Percentiles rank a stretch among this genome's conserved stretches.
Conservation (phyloP, 2,797 vertebrate genomes). For the Phaenicophaeus curvirostris region DNA sequence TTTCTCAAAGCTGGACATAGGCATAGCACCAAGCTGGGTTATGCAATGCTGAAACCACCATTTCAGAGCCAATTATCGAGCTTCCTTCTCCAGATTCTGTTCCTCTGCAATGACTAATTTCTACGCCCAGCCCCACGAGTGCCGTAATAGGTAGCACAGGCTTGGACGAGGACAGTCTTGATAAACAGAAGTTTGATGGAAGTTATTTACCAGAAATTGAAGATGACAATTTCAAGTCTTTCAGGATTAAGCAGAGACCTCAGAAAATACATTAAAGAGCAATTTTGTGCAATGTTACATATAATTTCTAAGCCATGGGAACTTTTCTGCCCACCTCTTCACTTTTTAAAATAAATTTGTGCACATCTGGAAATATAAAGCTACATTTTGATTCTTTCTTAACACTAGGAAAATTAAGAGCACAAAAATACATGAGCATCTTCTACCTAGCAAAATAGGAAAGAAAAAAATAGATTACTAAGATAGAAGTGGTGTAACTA, state of each 20-base stretch:
- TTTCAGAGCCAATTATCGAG: slow-evolving; percentile 13
- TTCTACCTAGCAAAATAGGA: background rate
- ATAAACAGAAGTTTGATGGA: background rate
- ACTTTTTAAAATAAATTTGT: background rate
- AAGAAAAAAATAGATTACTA: background rate
- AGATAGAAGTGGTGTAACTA: background rate
- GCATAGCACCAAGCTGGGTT: background rate
- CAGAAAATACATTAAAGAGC: background rate
- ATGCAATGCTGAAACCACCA: background rate
- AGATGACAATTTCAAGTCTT: background rate
- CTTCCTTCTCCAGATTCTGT: background rate
- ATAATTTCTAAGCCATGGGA: background rate
- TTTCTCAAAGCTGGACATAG: background rate
- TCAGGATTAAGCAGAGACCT: slow-evolving; percentile 27
- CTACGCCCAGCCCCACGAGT: background rate
- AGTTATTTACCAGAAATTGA: slow-evolving; percentile 33
- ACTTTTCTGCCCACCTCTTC: background rate
- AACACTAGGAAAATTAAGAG: background rate
- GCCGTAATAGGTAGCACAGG: background rate
- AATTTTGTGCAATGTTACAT: background rate
- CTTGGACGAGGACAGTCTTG: background rate
- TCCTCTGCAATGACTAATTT: background rate
- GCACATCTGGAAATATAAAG: background rate
- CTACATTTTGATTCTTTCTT: background rate
- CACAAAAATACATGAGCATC: background rate